Conservation (phyloP, 2,797 vertebrate species). For the Sebastes variabilis region DNA sequence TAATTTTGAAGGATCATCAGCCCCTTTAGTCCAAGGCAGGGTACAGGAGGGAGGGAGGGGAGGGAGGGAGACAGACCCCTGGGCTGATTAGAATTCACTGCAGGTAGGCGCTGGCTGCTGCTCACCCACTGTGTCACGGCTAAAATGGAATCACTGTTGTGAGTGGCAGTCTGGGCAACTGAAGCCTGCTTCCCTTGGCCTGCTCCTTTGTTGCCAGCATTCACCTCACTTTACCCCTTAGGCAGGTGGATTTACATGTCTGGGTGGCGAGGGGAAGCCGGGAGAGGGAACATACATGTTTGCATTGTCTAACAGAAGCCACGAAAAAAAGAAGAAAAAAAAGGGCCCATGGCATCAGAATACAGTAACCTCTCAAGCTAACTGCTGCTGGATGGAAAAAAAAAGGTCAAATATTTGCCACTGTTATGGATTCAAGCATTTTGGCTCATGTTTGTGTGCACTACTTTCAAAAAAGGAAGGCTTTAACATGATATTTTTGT, state of each 20-base stretch:
- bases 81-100: constrained; percentile 99
- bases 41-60: constrained; percentile 81
- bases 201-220: constrained; percentile 79
- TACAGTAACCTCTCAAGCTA: constrained; percentile 48
- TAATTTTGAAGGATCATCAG: constrained; percentile 99
- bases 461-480: background rate
- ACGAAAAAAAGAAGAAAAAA: background rate
- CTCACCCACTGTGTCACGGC: constrained; percentile 96
- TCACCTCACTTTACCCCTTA: constrained; percentile 82
- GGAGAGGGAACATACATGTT: constrained; percentile 57
- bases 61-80: constrained; percentile 86
- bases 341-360: constrained; percentile 35
- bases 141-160: constrained; percentile 89
- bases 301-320: constrained; percentile 57
- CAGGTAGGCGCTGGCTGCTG: constrained; percentile 99
- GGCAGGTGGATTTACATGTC: constrained; percentile 82
- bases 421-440: constrained; percentile 29
- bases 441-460: constrained; percentile 20
- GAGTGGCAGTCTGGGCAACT: constrained; percentile 83
- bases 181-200: constrained; percentile 75
- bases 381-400: constrained; percentile 19
- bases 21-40: constrained; percentile 96
- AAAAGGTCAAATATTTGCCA: constrained; percentile 56
- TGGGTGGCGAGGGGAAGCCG: constrained; percentile 41
- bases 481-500: background rate